phyloP scores from a whole-genome alignment of 1,140 invertebrate genomes.

The Hylaeus volcanicus region DNA sequence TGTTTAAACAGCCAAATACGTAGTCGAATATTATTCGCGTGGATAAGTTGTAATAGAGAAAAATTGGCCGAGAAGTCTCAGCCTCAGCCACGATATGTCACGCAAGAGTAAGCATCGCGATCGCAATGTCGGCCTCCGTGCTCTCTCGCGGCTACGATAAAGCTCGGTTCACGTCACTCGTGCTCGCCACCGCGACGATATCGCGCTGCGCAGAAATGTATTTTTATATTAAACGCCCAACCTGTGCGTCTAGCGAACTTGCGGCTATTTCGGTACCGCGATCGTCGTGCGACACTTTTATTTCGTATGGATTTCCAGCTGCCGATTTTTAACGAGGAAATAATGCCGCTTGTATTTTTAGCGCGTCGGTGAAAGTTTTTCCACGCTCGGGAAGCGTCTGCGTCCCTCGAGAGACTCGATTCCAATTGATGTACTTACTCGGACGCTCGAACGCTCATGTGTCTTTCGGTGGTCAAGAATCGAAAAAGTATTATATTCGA shows the following conservation, averaged over 20 bases:
- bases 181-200: background rate
- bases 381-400: conserved; percentile 11
- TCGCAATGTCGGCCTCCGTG: conserved; percentile 60
- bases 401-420: too few species aligned
- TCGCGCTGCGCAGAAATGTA: background rate
- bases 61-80: too few species aligned
- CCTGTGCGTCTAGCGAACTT: background rate
- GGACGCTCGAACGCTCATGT: too few species aligned
- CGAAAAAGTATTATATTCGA: too few species aligned
- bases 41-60: too few species aligned
- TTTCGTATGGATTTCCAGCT: background rate
- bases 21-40: conserved; percentile 29
- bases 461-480: too few species aligned
- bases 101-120: conserved; percentile 67
- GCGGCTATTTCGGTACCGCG: conserved; percentile 17
- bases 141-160: conserved; percentile 27
- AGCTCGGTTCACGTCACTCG: conserved; percentile 44
- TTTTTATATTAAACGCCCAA: conserved; percentile 8
- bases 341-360: conserved; percentile 41
- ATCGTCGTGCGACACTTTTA: background rate
- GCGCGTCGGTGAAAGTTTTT: conserved; percentile 37
- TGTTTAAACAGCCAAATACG: background rate
- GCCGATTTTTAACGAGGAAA: conserved; percentile 15
- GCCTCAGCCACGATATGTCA: conserved; percentile 41
- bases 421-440: too few species aligned